Percentiles rank a stretch among this genome's conserved stretches.
These are phyloP conservation scores for Tetraodon nigroviridis DNA, from an alignment of 2,113 vertebrate genomes.

Conservation along the genomic window DNA sequence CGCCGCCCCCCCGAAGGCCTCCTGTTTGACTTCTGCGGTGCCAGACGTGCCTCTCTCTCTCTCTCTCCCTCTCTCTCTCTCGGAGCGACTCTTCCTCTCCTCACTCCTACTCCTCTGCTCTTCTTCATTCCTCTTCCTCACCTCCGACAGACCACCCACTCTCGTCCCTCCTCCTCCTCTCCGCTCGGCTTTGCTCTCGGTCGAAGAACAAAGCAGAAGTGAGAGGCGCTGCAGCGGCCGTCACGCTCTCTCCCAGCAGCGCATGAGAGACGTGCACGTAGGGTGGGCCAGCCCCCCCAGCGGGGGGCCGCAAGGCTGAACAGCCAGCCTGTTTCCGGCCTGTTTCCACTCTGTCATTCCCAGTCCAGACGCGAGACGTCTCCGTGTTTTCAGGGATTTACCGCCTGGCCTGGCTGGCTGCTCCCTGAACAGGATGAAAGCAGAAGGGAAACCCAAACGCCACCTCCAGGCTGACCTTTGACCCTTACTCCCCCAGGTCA, in stretches of 20 bases:
- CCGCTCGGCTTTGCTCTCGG: neutral
- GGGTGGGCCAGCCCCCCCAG: too few relatives aligned
- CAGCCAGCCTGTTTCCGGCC: too few relatives aligned
- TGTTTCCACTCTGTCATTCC: too few relatives aligned
- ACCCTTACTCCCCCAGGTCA: too few relatives aligned
- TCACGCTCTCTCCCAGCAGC: too few relatives aligned
- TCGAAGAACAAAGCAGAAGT: neutral
- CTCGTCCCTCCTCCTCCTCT: neutral
- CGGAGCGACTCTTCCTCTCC: neutral
- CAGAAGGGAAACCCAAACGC: neutral
- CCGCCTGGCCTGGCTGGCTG: too few relatives aligned
- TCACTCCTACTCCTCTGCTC: neutral
- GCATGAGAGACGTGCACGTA: too few relatives aligned
- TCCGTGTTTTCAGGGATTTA: too few relatives aligned
- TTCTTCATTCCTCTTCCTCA: neutral
- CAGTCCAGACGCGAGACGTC: too few relatives aligned
- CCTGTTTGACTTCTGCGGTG: slow-evolving; percentile 3
- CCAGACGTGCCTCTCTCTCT: neutral
- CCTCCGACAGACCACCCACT: neutral
- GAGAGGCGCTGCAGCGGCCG: too few relatives aligned
- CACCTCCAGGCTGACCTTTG: neutral
- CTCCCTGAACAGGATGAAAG: neutral
- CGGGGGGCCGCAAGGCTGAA: too few relatives aligned
- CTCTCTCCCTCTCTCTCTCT: slow-evolving; percentile 2
- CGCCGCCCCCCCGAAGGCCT: slow-evolving; percentile 14